phyloP scores from a whole-genome alignment of 2,113 vertebrate genomes.

The Pimephales promelas region DNA sequence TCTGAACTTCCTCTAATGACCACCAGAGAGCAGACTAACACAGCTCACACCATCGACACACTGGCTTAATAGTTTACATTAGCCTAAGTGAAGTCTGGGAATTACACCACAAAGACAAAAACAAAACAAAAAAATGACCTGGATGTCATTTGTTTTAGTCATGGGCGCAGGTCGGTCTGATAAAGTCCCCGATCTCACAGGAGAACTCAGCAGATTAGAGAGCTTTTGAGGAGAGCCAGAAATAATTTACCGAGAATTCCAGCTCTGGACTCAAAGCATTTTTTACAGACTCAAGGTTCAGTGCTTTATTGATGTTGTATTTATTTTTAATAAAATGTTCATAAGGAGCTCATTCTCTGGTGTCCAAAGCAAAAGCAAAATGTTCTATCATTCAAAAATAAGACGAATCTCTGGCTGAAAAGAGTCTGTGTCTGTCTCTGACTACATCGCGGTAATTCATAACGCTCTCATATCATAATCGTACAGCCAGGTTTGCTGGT shows the following conservation, averaged over 20 bases:
- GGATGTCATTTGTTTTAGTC: constrained; percentile 23
- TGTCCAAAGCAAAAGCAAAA: not conserved
- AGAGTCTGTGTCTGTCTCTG: not conserved
- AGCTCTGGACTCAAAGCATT: not conserved
- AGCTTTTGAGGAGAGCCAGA: constrained; percentile 30
- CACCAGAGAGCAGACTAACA: constrained; percentile 62
- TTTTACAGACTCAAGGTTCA: not conserved
- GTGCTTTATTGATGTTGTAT: constrained; percentile 10
- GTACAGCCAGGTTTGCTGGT: constrained; percentile 18
- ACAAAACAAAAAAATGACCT: not conserved
- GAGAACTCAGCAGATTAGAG: constrained; percentile 9
- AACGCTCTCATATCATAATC: constrained; percentile 13
- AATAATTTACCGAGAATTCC: constrained; percentile 21
- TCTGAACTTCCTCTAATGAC: not conserved
- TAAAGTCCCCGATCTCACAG: constrained; percentile 36
- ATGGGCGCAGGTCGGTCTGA: constrained; percentile 31
- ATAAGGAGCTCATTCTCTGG: not conserved
- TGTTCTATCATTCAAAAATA: not conserved
- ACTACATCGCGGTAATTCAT: constrained; percentile 9
- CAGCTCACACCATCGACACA: constrained; percentile 28
- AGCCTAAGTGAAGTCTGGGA: too few relatives aligned
- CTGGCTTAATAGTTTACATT: not conserved
- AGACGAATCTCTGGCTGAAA: not conserved
- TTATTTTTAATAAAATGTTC: not conserved
- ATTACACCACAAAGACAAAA: not conserved